These are phyloP conservation scores for Spodoptera frugiperda DNA, from an alignment of 1,140 invertebrate species.

Conservation along the genomic window DNA sequence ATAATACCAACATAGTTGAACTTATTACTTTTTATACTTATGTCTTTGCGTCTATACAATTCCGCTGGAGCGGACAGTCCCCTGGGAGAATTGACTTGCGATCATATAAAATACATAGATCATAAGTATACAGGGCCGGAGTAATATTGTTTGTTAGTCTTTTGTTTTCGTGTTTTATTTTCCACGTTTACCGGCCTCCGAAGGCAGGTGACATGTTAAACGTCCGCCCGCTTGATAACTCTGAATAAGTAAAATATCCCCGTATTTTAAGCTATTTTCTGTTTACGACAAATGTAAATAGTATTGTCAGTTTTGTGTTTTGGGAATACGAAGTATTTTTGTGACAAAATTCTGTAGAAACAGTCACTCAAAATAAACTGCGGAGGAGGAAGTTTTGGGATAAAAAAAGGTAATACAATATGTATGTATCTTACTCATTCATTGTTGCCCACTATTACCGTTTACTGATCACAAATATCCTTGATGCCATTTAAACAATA, in stretches of 20 bases:
- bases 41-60: background rate
- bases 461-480: too few relatives aligned
- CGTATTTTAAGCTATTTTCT: background rate
- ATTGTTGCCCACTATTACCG: too few relatives aligned
- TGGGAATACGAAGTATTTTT: too few relatives aligned
- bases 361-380: too few relatives aligned
- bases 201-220: constrained; percentile 5
- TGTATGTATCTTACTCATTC: too few relatives aligned
- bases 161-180: constrained; percentile 19
- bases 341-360: too few relatives aligned
- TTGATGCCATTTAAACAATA: too few relatives aligned
- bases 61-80: constrained; percentile 1
- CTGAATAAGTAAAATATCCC: constrained; percentile 12
- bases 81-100: background rate
- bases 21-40: background rate
- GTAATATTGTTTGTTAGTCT: constrained; percentile 9
- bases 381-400: too few relatives aligned
- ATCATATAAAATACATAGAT: constrained; percentile 18
- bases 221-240: constrained; percentile 7
- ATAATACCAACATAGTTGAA: too few relatives aligned
- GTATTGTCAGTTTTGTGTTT: too few relatives aligned
- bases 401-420: too few relatives aligned
- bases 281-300: background rate
- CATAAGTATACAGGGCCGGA: constrained; percentile 3
- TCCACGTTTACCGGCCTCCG: background rate